phyloP scores from a whole-genome alignment of 2,113 vertebrate species.

The Vulpes ferrilata region DNA sequence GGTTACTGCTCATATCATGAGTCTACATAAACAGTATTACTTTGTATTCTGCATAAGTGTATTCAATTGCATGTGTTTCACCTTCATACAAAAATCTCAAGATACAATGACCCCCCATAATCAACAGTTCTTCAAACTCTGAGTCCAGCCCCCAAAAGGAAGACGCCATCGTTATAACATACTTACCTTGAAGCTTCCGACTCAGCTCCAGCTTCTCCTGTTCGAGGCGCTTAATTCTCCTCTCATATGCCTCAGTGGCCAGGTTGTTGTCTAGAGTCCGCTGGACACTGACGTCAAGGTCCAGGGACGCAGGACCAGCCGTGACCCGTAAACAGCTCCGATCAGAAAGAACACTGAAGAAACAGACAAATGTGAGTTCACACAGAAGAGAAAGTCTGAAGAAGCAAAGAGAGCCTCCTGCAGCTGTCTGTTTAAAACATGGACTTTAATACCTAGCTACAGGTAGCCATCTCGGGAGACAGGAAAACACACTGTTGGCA shows the following conservation, averaged over 20 bases:
- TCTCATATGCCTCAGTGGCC: constrained; percentile 97
- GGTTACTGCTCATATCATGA: neutral
- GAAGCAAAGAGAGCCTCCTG: neutral
- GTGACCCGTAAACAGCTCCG: constrained; percentile 93
- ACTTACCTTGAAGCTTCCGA: constrained; percentile 96
- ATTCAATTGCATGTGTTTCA: neutral
- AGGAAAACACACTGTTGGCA: neutral
- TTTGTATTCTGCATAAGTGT: neutral
- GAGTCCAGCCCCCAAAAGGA: constrained; percentile 25
- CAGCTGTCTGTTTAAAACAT: constrained; percentile 2
- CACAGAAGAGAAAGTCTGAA: constrained; percentile 52
- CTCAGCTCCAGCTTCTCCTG: constrained; percentile 97
- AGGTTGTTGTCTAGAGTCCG: constrained; percentile 95
- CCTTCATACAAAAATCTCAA: constrained; percentile 1
- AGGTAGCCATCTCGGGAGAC: neutral
- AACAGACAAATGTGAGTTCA: neutral
- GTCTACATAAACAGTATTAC: constrained; percentile 16
- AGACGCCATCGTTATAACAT: neutral
- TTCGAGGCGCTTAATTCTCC: constrained; percentile 96
- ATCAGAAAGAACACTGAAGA: constrained; percentile 94
- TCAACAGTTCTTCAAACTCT: neutral
- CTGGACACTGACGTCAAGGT: constrained; percentile 93
- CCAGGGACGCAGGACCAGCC: constrained; percentile 87
- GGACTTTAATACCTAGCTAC: constrained; percentile 24
- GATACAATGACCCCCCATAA: constrained; percentile 33